A percentile compares a stretch with the other conserved stretches of the same genome.
phyloP scores from a whole-genome alignment of 1,140 invertebrate species.

The Drosophila ficusphila region DNA sequence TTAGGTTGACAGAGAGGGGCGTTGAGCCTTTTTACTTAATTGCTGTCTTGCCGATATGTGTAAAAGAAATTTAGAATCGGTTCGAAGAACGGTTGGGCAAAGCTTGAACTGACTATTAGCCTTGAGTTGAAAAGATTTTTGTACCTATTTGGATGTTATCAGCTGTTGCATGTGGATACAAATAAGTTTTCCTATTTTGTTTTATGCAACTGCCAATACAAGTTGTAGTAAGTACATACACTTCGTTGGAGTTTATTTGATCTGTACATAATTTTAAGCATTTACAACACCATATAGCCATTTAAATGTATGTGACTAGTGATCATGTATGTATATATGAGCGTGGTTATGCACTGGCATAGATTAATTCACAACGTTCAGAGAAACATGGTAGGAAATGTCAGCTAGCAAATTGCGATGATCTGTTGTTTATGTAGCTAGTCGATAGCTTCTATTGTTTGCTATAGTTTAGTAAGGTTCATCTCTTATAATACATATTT shows the following conservation, averaged over 20 bases:
- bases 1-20: slow-evolving; percentile 69
- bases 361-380: slow-evolving; percentile 60
- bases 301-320: slow-evolving; percentile 53
- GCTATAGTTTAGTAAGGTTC: slow-evolving; percentile 14
- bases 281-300: slow-evolving; percentile 69
- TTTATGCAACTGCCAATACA: slow-evolving; percentile 24
- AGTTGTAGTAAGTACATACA: slow-evolving; percentile 52
- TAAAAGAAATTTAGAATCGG: slow-evolving; percentile 6
- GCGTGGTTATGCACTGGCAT: slow-evolving; percentile 14
- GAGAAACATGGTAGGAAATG: slow-evolving; percentile 49
- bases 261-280: slow-evolving; percentile 60
- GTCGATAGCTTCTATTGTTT: slow-evolving; percentile 33
- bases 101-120: slow-evolving; percentile 3
- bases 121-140: not conserved
- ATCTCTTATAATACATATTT: slow-evolving; percentile 49
- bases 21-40: slow-evolving; percentile 21
- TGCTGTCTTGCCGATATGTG: slow-evolving; percentile 32
- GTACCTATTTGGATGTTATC: slow-evolving; percentile 9
- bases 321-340: slow-evolving; percentile 15
- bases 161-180: slow-evolving; percentile 11
- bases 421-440: slow-evolving; percentile 33
- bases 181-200: slow-evolving; percentile 3
- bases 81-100: not conserved
- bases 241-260: slow-evolving; percentile 31
- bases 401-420: slow-evolving; percentile 32